These are phyloP conservation scores for Centropristis striata DNA, from an alignment of 2,113 vertebrate species.

Conservation along the genomic window DNA sequence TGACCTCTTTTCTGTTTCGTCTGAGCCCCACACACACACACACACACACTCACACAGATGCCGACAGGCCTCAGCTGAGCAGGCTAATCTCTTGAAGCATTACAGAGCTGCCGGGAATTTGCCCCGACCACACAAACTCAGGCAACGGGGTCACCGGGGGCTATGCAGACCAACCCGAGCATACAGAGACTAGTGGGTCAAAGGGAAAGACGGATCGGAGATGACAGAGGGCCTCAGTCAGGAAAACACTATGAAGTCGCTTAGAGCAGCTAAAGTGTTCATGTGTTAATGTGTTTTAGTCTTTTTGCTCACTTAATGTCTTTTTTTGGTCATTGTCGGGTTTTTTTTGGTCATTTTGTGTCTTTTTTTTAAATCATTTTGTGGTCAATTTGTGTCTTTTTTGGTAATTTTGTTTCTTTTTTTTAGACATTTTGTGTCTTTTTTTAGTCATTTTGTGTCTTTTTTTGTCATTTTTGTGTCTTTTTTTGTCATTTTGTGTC, in stretches of 20 bases:
- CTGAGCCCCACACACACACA: conserved; percentile 38
- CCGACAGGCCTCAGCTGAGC: conserved; percentile 72
- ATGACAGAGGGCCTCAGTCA: conserved; percentile 30
- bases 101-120: conserved; percentile 76
- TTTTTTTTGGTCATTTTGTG: no score
- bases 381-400: no score
- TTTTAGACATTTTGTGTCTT: no score
- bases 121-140: conserved; percentile 64
- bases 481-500: no score
- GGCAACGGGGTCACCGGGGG: conserved; percentile 56
- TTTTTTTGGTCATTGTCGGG: no score
- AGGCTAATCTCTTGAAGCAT: conserved; percentile 76
- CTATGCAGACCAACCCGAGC: conserved; percentile 19
- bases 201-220: conserved; percentile 40
- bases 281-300: no score
- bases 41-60: conserved; percentile 32
- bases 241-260: background rate
- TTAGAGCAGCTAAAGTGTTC: conserved; percentile 21
- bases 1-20: conserved; percentile 63
- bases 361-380: no score
- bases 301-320: no score
- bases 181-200: conserved; percentile 45
- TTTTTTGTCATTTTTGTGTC: no score
- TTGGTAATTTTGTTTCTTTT: no score
- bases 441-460: no score